phyloP scores from a whole-genome alignment of 2,888 invertebrate species.

The Aphrophora alni region DNA sequence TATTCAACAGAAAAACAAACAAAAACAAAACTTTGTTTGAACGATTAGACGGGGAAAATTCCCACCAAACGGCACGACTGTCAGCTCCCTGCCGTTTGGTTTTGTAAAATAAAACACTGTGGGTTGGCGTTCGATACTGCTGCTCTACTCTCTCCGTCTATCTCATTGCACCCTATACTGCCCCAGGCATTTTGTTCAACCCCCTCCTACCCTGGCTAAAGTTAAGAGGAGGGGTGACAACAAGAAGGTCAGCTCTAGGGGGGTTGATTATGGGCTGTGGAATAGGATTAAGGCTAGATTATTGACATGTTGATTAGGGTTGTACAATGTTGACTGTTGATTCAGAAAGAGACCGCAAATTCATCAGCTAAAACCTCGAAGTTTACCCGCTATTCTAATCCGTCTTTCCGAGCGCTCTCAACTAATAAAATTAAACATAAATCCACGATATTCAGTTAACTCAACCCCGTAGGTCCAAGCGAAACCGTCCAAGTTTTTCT shows the following conservation, averaged over 20 bases:
- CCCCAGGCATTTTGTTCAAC: conserved; percentile 9
- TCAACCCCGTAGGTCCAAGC: not conserved
- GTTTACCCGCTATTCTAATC: not conserved
- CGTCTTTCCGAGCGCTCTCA: not conserved
- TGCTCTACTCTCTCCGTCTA: conserved; percentile 1
- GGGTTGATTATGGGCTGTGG: conserved; percentile 2
- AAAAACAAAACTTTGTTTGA: not conserved
- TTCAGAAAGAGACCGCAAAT: conserved; percentile 6
- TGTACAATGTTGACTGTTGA: not conserved
- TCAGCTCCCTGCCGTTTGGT: conserved; percentile 6
- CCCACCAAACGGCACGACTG: conserved; percentile 4
- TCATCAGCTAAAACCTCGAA: not conserved
- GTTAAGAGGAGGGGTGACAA: not conserved
- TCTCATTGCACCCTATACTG: conserved; percentile 6
- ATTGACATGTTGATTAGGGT: conserved; percentile 6
- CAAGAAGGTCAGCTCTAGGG: conserved; percentile 3
- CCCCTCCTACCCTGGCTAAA: conserved; percentile 5
- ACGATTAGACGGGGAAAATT: not conserved
- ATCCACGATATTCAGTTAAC: not conserved
- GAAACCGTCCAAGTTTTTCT: not conserved
- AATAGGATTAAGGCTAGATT: conserved; percentile 6
- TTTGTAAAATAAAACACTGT: conserved; percentile 9
- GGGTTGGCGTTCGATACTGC: conserved; percentile 6
- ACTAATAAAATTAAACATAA: not conserved
- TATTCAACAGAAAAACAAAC: too few relatives aligned